Evolutionary conservation across 2,888 invertebrate species (phyloP).

Genomic region (Drosophila kanekoi): DNA sequence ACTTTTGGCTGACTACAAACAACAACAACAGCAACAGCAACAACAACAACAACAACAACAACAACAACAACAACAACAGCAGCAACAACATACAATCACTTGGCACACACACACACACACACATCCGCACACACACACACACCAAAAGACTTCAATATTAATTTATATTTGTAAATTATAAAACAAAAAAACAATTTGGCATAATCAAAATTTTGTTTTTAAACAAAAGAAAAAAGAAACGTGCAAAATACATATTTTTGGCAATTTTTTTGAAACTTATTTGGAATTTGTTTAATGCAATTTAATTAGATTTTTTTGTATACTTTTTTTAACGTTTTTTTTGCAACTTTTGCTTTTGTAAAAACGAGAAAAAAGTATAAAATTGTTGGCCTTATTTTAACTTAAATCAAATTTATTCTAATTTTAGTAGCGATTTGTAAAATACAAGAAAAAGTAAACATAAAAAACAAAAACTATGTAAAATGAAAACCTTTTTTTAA

Average conservation of each 20-base stretch:
- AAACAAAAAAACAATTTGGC: constrained; percentile 48
- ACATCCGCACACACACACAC: constrained; percentile 40
- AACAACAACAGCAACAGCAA: constrained; percentile 29
- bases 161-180: constrained; percentile 53
- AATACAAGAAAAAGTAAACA: constrained; percentile 36
- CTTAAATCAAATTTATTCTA: constrained; percentile 76
- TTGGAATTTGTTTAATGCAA: constrained; percentile 50
- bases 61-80: constrained; percentile 26
- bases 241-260: constrained; percentile 50
- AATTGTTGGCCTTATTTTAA: constrained; percentile 78
- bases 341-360: constrained; percentile 52
- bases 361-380: constrained; percentile 21
- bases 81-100: constrained; percentile 70
- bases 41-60: constrained; percentile 23
- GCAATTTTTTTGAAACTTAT: constrained; percentile 32
- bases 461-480: constrained; percentile 41
- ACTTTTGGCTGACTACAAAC: constrained; percentile 40
- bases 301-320: constrained; percentile 35
- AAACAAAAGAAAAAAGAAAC: constrained; percentile 41
- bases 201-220: constrained; percentile 67
- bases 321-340: constrained; percentile 28
- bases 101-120: constrained; percentile 36
- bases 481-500: constrained; percentile 43
- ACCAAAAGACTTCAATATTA: constrained; percentile 80
- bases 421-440: constrained; percentile 68